Conservation (phyloP, 30 jellyfish, hydroid and myxozoan genomes). For the Hydractinia symbiolongicarpus region DNA sequence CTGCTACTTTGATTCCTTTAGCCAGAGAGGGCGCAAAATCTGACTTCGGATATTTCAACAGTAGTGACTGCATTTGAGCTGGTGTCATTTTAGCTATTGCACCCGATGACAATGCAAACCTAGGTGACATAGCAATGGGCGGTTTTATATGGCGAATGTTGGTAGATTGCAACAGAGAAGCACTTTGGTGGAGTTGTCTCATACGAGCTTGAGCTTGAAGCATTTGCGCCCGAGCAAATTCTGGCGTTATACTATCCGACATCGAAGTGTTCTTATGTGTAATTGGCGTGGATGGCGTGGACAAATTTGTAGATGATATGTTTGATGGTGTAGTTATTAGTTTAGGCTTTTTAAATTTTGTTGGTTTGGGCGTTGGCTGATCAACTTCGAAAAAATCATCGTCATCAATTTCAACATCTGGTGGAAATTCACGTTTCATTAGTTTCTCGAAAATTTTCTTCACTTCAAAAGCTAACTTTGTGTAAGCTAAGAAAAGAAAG, state of each 20-base stretch:
- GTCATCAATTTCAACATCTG: constrained; percentile 55
- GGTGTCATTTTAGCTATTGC: constrained; percentile 19
- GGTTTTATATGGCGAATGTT: not conserved
- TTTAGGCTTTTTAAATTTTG: constrained; percentile 26
- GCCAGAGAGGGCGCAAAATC: no score
- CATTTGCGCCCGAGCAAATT: constrained; percentile 11
- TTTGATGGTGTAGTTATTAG: constrained; percentile 3
- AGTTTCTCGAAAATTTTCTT: constrained; percentile 63
- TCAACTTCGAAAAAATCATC: constrained; percentile 75
- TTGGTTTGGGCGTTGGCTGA: constrained; percentile 37
- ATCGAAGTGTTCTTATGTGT: not conserved
- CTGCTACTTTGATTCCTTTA: no score
- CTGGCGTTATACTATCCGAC: not conserved
- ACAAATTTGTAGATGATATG: not conserved
- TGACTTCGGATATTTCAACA: not conserved
- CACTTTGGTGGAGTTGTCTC: constrained; percentile 9
- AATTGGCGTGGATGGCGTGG: not conserved
- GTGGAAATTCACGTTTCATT: constrained; percentile 77
- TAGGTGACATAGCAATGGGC: not conserved
- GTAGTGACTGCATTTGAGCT: constrained; percentile 21
- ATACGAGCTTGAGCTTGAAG: constrained; percentile 14
- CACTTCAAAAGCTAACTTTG: constrained; percentile 70
- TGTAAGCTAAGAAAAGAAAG: constrained; percentile 51
- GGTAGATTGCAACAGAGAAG: not conserved
- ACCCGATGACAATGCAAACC: not conserved